Percentiles rank a stretch among this genome's conserved stretches.
These are phyloP conservation scores for Antitype chi DNA, from an alignment of 2,888 invertebrate species.

Conservation along the genomic window DNA sequence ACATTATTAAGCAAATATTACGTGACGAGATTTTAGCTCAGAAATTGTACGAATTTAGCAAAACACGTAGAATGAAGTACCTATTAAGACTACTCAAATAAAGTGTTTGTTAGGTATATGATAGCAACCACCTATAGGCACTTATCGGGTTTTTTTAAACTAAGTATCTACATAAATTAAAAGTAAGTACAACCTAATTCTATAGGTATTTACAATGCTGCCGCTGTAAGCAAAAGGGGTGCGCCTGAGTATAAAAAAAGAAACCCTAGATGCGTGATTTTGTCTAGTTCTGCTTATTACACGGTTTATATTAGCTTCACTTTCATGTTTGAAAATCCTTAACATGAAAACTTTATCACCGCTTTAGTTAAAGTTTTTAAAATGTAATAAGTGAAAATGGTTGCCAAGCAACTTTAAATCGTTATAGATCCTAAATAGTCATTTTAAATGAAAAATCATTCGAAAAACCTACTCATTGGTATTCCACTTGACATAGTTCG, in stretches of 20 bases:
- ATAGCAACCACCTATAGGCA: background rate
- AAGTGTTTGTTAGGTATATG: background rate
- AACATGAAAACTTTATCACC: too few species aligned
- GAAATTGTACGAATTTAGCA: background rate
- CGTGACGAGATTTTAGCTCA: background rate
- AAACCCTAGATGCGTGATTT: background rate
- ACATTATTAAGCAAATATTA: constrained; percentile 35
- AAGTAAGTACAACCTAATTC: background rate
- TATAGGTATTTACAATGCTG: background rate
- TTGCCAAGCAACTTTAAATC: too few species aligned
- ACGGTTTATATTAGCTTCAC: too few species aligned
- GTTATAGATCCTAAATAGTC: too few species aligned
- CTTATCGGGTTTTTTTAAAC: background rate
- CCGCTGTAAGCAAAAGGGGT: background rate
- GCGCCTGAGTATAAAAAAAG: background rate
- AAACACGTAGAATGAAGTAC: constrained; percentile 2
- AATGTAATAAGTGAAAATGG: too few species aligned
- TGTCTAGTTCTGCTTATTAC: background rate
- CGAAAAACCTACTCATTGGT: too few species aligned
- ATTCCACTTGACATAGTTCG: too few species aligned
- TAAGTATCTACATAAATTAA: background rate
- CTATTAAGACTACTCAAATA: background rate
- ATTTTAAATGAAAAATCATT: too few species aligned
- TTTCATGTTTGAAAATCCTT: too few species aligned
- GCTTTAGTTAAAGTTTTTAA: too few species aligned